Conservation (phyloP, 2,113 vertebrate species). For the Tragelaphus scriptus region DNA sequence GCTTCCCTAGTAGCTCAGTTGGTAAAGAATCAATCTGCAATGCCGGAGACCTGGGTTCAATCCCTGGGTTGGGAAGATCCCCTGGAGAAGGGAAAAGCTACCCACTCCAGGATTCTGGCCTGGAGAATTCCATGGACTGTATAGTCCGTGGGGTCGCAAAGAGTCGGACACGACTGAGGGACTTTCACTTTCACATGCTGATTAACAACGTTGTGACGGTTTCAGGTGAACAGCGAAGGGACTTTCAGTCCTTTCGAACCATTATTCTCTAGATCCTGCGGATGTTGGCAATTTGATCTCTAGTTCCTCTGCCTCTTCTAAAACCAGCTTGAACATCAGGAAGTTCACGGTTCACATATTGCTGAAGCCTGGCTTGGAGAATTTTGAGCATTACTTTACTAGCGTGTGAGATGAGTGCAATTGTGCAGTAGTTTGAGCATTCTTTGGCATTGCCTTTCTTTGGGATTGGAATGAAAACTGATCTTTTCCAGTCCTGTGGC, state of each 20-base stretch:
- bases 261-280: no score
- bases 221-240: background rate
- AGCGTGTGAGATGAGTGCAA: no score
- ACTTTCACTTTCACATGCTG: background rate
- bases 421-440: no score
- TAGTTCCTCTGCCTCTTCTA: no score
- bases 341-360: no score
- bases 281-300: no score
- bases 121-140: background rate
- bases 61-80: background rate
- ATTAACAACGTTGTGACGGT: background rate
- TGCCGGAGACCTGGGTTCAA: background rate
- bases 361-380: no score
- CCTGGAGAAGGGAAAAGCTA: background rate
- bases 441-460: no score
- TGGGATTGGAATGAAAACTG: no score
- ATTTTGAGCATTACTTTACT: no score
- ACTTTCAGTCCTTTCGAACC: background rate
- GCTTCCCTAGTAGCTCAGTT: background rate
- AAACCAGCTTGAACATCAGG: no score
- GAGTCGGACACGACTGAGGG: rapidly evolving
- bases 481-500: no score
- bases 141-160: rapidly evolving
- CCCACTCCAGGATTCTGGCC: background rate
- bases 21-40: background rate